These are phyloP conservation scores for Pseudolycoriella hygida DNA, from an alignment of 2,888 invertebrate genomes.

Conservation along the genomic window DNA sequence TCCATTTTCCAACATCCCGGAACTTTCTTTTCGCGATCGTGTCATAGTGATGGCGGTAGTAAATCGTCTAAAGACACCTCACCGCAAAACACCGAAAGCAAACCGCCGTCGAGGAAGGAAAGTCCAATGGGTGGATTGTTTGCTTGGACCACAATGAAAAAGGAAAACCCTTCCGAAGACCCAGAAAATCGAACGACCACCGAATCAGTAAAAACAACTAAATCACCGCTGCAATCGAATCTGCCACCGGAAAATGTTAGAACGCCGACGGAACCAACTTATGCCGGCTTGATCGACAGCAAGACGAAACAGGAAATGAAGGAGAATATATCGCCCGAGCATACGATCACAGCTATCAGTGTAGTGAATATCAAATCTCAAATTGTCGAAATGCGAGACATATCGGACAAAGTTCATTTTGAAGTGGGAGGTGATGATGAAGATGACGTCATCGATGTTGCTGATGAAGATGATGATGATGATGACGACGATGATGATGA, in stretches of 20 bases:
- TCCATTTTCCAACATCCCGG: slow-evolving; percentile 47
- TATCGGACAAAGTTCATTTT: slow-evolving; percentile 6
- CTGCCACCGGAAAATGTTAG: slow-evolving; percentile 9
- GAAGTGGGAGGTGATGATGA: slow-evolving; percentile 9
- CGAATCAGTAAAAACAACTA: neutral
- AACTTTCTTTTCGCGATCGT: slow-evolving; percentile 37
- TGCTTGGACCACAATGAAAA: slow-evolving; percentile 4
- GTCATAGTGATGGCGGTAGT: slow-evolving; percentile 19
- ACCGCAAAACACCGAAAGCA: slow-evolving; percentile 3
- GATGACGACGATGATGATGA: slow-evolving; percentile 3
- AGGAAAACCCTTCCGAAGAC: slow-evolving; percentile 2
- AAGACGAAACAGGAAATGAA: slow-evolving; percentile 40
- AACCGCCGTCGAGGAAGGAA: slow-evolving; percentile 6
- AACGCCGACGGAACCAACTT: slow-evolving; percentile 15
- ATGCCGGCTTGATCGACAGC: slow-evolving; percentile 34
- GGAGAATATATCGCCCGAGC: slow-evolving; percentile 44
- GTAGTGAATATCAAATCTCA: slow-evolving; percentile 10
- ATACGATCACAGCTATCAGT: slow-evolving; percentile 30
- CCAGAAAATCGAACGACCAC: neutral
- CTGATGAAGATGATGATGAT: slow-evolving; percentile 3
- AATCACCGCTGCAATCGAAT: slow-evolving; percentile 7
- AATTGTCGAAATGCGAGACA: slow-evolving; percentile 1
- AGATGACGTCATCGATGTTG: slow-evolving; percentile 4
- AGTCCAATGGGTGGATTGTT: slow-evolving; percentile 7
- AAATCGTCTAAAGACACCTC: slow-evolving; percentile 7